Conservation (phyloP, 2,113 vertebrate genomes). For the Psephotus haematonotus region DNA sequence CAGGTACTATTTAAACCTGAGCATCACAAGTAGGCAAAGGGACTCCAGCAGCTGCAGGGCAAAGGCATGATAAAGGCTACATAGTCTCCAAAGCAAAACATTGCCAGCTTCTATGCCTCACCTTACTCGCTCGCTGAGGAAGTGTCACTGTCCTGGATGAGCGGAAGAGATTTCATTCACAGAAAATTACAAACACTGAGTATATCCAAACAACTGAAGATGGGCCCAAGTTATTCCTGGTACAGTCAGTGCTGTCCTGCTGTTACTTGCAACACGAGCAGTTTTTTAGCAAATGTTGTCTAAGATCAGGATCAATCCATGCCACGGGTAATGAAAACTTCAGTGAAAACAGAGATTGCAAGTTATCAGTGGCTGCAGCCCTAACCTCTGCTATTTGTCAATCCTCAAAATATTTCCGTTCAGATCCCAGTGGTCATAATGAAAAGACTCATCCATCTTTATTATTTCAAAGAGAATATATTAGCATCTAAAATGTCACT, state of each 20-base stretch:
- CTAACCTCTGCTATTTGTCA: neutral
- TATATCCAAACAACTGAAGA: neutral
- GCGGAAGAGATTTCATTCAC: neutral
- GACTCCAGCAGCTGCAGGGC: neutral
- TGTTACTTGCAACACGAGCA: neutral
- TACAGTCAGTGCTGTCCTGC: neutral
- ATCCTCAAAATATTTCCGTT: neutral
- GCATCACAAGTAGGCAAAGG: neutral
- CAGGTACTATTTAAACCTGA: neutral
- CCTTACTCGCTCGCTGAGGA: neutral
- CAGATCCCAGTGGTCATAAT: neutral
- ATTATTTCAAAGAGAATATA: constrained; percentile 21
- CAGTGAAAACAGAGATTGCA: neutral
- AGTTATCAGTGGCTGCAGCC: neutral
- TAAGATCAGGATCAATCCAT: neutral
- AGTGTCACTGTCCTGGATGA: neutral
- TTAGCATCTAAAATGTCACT: constrained; percentile 28
- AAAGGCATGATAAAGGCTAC: neutral
- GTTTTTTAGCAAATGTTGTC: neutral
- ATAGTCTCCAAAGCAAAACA: neutral
- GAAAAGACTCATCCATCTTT: constrained; percentile 44
- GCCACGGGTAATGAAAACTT: neutral
- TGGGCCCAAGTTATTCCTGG: neutral
- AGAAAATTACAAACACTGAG: neutral
- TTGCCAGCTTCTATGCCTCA: neutral